phyloP scores from a whole-genome alignment of 53 echinoderm and acorn worm genomes.

The Holothuria leucospilota region DNA sequence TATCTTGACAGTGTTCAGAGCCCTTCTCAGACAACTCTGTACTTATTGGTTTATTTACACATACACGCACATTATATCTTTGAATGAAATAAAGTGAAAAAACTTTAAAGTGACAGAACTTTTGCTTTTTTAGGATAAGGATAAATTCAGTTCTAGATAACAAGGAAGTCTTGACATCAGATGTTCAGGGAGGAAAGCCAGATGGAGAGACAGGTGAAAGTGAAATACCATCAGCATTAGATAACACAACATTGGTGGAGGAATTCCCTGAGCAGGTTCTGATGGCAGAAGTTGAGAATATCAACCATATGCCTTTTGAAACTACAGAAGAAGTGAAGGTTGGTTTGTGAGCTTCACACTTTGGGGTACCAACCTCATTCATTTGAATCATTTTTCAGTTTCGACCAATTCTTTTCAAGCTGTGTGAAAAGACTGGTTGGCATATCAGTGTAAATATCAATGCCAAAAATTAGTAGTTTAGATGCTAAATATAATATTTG shows the following conservation, averaged over 20 bases:
- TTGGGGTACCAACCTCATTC: neutral
- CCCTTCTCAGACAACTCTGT: too few relatives aligned
- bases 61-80: too few relatives aligned
- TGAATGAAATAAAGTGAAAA: too few relatives aligned
- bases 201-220: slow-evolving; percentile 46
- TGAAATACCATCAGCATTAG: neutral
- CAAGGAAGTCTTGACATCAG: slow-evolving; percentile 27
- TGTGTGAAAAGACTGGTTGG: neutral
- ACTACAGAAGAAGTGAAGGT: slow-evolving; percentile 95
- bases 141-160: slow-evolving; percentile 75
- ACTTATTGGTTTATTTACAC: too few relatives aligned
- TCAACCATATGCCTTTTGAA: slow-evolving; percentile 83
- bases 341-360: neutral
- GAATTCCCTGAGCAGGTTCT: slow-evolving; percentile 61
- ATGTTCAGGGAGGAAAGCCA: neutral
- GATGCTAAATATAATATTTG: too few relatives aligned
- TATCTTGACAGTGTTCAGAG: too few relatives aligned
- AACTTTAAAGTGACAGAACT: too few relatives aligned
- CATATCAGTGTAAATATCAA: too few relatives aligned
- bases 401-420: too few relatives aligned
- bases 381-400: neutral
- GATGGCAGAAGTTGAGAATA: slow-evolving; percentile 96
- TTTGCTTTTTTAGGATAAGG: slow-evolving; percentile 61
- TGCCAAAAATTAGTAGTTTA: too few relatives aligned
- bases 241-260: neutral